Conservation (phyloP, 2,113 vertebrate species). For the Upupa epops region DNA sequence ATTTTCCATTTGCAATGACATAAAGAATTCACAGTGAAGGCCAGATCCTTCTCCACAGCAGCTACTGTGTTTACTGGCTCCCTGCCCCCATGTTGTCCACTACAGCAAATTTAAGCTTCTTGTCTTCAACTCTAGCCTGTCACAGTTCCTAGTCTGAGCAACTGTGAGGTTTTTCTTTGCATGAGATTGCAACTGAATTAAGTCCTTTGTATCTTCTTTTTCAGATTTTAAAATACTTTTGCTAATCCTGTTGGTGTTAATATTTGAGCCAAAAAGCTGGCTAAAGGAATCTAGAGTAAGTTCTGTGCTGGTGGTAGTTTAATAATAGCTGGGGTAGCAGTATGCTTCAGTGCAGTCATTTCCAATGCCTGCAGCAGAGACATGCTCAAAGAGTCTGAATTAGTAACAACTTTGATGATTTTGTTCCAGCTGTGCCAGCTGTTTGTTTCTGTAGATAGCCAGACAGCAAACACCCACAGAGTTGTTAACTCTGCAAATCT, state of each 20-base stretch:
- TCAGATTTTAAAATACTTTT: background rate
- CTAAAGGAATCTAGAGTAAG: background rate
- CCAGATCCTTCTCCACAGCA: background rate
- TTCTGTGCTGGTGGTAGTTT: background rate
- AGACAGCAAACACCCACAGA: constrained; percentile 34
- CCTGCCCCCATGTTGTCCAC: background rate
- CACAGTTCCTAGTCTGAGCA: background rate
- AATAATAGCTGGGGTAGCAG: background rate
- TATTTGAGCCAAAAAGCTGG: background rate
- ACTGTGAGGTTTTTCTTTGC: background rate
- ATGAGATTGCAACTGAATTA: background rate
- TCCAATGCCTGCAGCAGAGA: constrained; percentile 4
- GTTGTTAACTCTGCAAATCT: constrained; percentile 55
- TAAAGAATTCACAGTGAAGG: background rate
- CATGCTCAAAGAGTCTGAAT: background rate
- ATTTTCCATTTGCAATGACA: constrained; percentile 1
- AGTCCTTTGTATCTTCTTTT: constrained; percentile 16
- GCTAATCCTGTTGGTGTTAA: constrained; percentile 17
- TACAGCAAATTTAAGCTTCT: background rate
- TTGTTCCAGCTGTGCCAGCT: constrained; percentile 45
- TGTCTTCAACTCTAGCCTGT: background rate
- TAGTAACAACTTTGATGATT: constrained; percentile 6
- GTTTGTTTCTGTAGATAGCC: constrained; percentile 38
- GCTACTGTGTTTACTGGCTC: background rate
- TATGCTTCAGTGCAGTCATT: background rate